These are phyloP conservation scores for Burhinus bistriatus DNA, from an alignment of 2,113 vertebrate genomes.

Conservation along the genomic window DNA sequence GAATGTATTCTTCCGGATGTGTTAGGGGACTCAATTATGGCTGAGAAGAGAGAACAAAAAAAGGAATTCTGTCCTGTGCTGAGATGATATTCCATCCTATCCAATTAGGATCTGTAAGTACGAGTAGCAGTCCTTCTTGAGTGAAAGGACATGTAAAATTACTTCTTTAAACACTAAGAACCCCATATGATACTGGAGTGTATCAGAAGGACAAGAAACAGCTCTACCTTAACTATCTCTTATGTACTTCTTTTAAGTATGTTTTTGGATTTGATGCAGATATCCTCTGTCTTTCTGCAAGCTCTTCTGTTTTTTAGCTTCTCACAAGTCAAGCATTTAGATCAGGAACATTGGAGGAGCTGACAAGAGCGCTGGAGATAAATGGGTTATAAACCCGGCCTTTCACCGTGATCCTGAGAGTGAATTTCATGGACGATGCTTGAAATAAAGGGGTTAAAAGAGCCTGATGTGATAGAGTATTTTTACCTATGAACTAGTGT, in stretches of 20 bases:
- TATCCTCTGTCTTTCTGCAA: not conserved
- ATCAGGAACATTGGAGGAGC: not conserved
- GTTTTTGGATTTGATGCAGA: not conserved
- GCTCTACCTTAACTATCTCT: not conserved
- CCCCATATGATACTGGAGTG: not conserved
- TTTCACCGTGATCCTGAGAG: not conserved
- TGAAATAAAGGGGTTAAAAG: not conserved
- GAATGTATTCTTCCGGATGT: not conserved
- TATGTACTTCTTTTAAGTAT: not conserved
- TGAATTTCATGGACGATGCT: not conserved
- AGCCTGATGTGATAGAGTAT: not conserved
- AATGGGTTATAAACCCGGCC: not conserved
- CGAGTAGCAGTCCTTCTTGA: not conserved
- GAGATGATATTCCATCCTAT: not conserved
- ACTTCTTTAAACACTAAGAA: not conserved
- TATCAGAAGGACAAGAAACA: not conserved
- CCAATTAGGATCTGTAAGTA: not conserved
- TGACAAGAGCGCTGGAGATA: not conserved
- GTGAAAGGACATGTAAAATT: not conserved
- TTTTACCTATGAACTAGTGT: constrained; percentile 3
- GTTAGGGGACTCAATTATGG: not conserved
- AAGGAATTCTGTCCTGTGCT: not conserved
- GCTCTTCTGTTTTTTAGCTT: not conserved
- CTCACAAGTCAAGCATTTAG: not conserved
- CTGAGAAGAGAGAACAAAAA: not conserved